phyloP scores from a whole-genome alignment of 2,797 vertebrate species.

The Protosalanx chinensis region DNA sequence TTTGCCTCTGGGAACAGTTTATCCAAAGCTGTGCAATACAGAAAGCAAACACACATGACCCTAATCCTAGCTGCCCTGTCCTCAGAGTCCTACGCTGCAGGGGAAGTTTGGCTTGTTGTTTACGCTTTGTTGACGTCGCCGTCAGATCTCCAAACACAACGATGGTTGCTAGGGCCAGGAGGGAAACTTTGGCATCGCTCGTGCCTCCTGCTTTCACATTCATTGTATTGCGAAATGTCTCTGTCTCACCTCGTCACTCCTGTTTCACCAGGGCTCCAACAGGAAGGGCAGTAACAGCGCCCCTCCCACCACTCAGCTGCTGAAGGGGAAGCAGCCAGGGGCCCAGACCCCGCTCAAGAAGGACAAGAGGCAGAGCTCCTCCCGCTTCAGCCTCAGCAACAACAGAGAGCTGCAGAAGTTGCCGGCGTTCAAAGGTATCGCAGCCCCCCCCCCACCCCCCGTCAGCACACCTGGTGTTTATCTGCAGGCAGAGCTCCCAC shows the following conservation, averaged over 20 bases:
- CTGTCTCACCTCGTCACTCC: no score
- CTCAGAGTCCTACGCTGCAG: neutral
- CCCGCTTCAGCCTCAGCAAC: conserved; percentile 90
- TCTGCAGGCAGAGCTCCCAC: no score
- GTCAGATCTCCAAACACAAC: neutral
- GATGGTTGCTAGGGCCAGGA: neutral
- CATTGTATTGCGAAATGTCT: no score
- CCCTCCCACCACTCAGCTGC: conserved; percentile 81
- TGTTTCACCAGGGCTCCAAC: conserved; percentile 74
- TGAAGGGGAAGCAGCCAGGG: conserved; percentile 88
- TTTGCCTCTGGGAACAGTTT: neutral
- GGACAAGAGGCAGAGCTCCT: conserved; percentile 92
- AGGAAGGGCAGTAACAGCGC: conserved; percentile 82
- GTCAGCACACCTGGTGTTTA: no score
- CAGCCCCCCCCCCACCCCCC: no score
- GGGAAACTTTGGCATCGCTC: neutral
- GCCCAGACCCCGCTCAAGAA: conserved; percentile 86
- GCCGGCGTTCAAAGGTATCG: conserved; percentile 87
- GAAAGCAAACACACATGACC: neutral
- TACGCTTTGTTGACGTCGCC: neutral
- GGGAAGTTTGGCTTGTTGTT: neutral
- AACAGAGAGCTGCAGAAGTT: conserved; percentile 96
- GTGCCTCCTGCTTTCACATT: no score
- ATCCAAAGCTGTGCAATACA: neutral
- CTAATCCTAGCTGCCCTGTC: neutral